Evolutionary conservation across 1,140 invertebrate species (phyloP), one percentile per base, ranked within the genome.

Genomic region (Drosophila mayri): DNA sequence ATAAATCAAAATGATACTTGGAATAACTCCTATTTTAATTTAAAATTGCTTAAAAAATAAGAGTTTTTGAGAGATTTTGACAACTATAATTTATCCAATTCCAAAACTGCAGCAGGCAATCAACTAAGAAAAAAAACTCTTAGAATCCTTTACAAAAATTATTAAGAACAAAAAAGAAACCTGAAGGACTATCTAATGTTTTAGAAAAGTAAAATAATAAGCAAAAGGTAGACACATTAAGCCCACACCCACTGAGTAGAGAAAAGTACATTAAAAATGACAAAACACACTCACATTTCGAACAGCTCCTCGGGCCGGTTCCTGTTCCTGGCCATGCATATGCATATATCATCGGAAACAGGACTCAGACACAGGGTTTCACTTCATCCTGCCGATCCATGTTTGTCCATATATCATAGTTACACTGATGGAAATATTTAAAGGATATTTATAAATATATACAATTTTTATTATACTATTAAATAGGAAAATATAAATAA

Each of bases 281-380:
- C 11, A 30, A 52, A 47, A 25, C 44, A 25, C 44, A n/a, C 46
- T 3, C 49, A 35, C 28, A 50, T n/a, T 32, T 16, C 18, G 18
- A 20, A 12, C 22, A 14, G 35, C 47, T 57, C 49, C n/a, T 38
- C 25, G 28, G 32, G 4, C 50, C 50, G 14, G 20, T 16, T 40
- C 20, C 54, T 57, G 54, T 57, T 61, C 38, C 62, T 64, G 64
- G 37, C 70, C 52, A 74, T 84, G 81, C 76, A 84, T 79, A 79
- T 84, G 76, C 72, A 79, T 71, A 84, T 76, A 79, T 77, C 79
- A 84, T 79, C 63, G 83, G 72, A 41, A 64, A 25, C 20, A 8
- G 25, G 50, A 16, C 14, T 37, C 62, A 64, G 55, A 64, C 55
- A 32, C 37, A 32, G 37, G 11, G 35, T 20, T 28, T 38, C 9